A percentile compares a stretch with the other conserved stretches of the same genome.
phyloP scores from a whole-genome alignment of 2,888 invertebrate genomes.

The Germaria angustata region DNA sequence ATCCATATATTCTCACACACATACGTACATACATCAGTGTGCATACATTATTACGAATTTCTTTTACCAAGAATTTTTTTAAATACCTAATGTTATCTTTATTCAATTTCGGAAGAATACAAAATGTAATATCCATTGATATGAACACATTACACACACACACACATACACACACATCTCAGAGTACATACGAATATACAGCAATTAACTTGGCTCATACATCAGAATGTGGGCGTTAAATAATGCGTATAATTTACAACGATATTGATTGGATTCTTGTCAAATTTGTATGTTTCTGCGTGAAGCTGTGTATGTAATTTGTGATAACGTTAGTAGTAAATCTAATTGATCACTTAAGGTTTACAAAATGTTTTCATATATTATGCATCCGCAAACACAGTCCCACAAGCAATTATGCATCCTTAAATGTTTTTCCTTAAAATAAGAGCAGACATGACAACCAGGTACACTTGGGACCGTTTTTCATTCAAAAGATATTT shows the following conservation, averaged over 20 bases:
- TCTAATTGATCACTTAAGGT: slow-evolving; percentile 63
- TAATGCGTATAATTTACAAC: slow-evolving; percentile 63
- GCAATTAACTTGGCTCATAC: not conserved
- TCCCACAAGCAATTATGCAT: not conserved
- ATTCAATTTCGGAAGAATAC: not conserved
- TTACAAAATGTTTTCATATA: slow-evolving; percentile 47
- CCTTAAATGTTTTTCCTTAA: not conserved
- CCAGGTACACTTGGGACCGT: not conserved
- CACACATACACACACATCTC: not conserved
- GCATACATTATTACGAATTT: too few relatives aligned
- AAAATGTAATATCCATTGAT: not conserved
- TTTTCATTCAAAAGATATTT: not conserved
- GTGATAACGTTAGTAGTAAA: slow-evolving; percentile 37
- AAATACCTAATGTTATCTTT: not conserved
- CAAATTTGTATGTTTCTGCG: slow-evolving; percentile 7
- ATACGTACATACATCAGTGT: too few relatives aligned
- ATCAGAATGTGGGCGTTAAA: slow-evolving; percentile 55
- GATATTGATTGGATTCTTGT: slow-evolving; percentile 59
- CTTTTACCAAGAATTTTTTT: too few relatives aligned
- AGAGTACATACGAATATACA: too few relatives aligned
- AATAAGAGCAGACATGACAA: not conserved
- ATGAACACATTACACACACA: not conserved
- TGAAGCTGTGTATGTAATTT: not conserved
- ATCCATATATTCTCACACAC: too few relatives aligned
- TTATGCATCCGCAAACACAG: not conserved